A percentile compares a stretch with the other conserved stretches of the same genome.
phyloP scores from a whole-genome alignment of 2,113 vertebrate genomes.

The Ochotona princeps region DNA sequence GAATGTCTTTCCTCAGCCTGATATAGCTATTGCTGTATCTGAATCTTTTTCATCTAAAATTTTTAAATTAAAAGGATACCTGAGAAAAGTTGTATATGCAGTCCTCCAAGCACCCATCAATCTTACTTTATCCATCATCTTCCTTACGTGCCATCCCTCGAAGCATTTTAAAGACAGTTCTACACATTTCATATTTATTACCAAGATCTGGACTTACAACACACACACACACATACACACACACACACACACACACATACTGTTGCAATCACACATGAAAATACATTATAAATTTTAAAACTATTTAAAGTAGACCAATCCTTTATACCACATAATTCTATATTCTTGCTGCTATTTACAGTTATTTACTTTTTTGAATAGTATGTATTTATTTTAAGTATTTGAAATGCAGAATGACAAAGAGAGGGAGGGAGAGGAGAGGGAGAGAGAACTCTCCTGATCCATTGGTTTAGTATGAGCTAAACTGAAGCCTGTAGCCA shows the following conservation, averaged over 20 bases:
- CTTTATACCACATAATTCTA: not conserved
- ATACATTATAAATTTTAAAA: slow-evolving; percentile 1
- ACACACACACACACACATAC: not conserved
- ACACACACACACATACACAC: not conserved
- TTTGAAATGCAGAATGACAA: too few relatives aligned
- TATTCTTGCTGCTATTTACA: not conserved
- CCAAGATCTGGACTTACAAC: not conserved
- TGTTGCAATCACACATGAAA: not conserved
- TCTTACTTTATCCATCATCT: not conserved
- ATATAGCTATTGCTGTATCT: not conserved
- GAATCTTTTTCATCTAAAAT: not conserved
- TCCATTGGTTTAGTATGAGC: too few relatives aligned
- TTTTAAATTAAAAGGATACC: not conserved
- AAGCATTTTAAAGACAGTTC: not conserved
- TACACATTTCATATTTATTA: not conserved
- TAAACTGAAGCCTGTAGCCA: too few relatives aligned
- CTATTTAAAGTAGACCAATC: slow-evolving; percentile 25
- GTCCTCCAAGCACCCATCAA: not conserved
- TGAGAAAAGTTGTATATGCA: not conserved
- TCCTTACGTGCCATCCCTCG: not conserved
- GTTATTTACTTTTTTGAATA: not conserved
- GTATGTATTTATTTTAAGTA: too few relatives aligned
- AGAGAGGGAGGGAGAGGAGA: too few relatives aligned
- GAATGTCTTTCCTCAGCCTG: not conserved
- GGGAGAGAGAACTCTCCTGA: too few relatives aligned